phyloP scores from a whole-genome alignment of 2,797 vertebrate genomes.

The Cossypha polioptera region DNA sequence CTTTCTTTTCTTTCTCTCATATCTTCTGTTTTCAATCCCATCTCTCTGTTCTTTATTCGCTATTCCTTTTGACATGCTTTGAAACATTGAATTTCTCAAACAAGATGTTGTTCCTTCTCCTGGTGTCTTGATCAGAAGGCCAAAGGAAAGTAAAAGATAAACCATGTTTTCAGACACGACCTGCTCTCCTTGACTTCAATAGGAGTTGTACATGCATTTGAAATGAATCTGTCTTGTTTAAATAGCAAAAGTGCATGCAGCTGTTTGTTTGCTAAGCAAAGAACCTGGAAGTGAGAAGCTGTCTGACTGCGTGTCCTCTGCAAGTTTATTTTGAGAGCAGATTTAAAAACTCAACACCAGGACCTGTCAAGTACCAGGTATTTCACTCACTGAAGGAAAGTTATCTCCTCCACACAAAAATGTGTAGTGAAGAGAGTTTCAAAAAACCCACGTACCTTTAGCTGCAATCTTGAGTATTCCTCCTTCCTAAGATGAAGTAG shows the following conservation, averaged over 20 bases:
- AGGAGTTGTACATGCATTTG: background rate
- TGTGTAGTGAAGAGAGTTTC: background rate
- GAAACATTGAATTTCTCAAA: background rate
- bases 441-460: background rate
- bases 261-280: conserved; percentile 33
- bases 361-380: background rate
- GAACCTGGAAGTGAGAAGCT: background rate
- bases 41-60: background rate
- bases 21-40: background rate
- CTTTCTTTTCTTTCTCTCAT: background rate
- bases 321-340: background rate
- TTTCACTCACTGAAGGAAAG: background rate
- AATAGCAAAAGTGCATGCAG: background rate
- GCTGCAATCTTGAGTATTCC: background rate
- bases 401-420: background rate
- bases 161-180: background rate
- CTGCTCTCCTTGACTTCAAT: background rate
- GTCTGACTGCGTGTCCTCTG: background rate
- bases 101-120: background rate
- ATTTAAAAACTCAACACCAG: background rate
- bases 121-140: background rate
- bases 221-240: conserved; percentile 30
- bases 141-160: background rate
- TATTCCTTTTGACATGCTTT: conserved; percentile 2
- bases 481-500: background rate